Percentiles rank a stretch among this genome's conserved stretches.
Evolutionary conservation across 2,113 vertebrate species (phyloP).

Genomic region (Boulengeromyrus knoepffleri): DNA sequence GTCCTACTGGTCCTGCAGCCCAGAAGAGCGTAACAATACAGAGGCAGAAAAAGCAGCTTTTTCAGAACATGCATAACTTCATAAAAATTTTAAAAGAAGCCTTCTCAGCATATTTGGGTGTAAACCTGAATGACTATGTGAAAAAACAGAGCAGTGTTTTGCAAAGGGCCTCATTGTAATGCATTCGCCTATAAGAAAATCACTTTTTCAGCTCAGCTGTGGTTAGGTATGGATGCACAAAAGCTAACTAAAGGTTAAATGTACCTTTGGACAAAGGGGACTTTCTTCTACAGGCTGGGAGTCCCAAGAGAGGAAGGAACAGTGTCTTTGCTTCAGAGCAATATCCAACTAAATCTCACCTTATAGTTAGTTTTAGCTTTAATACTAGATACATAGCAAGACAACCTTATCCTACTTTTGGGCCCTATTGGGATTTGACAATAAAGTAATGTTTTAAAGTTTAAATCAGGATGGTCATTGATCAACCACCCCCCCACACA

Average conservation of each 20-base stretch:
- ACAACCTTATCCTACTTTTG: not conserved
- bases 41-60: not conserved
- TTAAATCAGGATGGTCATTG: not conserved
- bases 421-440: not conserved
- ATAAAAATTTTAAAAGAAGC: not conserved
- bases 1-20: not conserved
- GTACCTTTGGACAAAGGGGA: slow-evolving; percentile 8
- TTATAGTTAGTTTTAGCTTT: not conserved
- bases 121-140: not conserved
- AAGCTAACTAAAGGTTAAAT: slow-evolving; percentile 1
- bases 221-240: not conserved
- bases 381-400: not conserved
- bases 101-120: not conserved
- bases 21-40: not conserved
- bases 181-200: not conserved
- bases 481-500: not conserved
- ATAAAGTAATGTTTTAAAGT: not conserved
- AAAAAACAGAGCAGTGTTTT: not conserved
- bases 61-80: not conserved
- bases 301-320: not conserved
- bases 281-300: not conserved
- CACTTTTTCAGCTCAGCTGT: slow-evolving; percentile 1
- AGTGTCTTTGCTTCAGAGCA: not conserved
- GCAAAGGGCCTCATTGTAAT: not conserved
- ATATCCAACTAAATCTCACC: not conserved